Evolutionary conservation across 2,888 invertebrate species (phyloP), one percentile per base, ranked within the genome.

Genomic region (Zaprionus bogoriensis): DNA sequence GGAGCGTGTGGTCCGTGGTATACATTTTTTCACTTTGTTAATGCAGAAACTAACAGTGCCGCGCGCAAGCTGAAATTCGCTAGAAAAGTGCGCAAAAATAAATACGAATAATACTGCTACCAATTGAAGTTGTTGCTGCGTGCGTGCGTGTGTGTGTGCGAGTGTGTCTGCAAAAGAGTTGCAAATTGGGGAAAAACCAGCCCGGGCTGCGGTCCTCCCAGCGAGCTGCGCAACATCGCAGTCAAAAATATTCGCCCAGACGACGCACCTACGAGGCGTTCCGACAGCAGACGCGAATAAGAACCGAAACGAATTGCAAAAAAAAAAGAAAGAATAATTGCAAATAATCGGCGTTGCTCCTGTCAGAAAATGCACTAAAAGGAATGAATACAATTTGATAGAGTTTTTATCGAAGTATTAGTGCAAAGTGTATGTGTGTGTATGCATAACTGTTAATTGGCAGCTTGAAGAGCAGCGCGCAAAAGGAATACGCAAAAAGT

Each of bases 221-320:
- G 39, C 9, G 32, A 30, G 41, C 67, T 64, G 64, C 58, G 65
- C 54, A 64, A 30, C 45, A 32, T n/a, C 54, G 42, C 59, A 39
- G 54, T 47, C 51, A 39, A 61, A 71, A 52, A 55, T 53, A 61
- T 66, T 66, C 47, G 51, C 44, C 61, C 66, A 66, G 61, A 67
- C 67, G 67, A 59, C 62, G 57, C 67, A 61, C 36, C 57, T 48
- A 67, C 58, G 50, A 58, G 48, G 68, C 63, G 63, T 55, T 63
- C 55, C 52, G 32, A 52, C 57, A 51, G 51, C 57, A 51, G 51
- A 71, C 55, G 54, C 45, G 52, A 61, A 61, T 54, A 47, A 60
- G 54, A 52, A 39, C n/a, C n/a, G n/a, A 23, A 58, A 28, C 46
- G 41, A 41, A 42, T 17, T n/a, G n/a, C n/a, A 25, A 44, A 22